Percentiles rank a stretch among this genome's conserved stretches.
Evolutionary conservation across 2,113 vertebrate genomes (phyloP).

Genomic region (Halcyon senegalensis): DNA sequence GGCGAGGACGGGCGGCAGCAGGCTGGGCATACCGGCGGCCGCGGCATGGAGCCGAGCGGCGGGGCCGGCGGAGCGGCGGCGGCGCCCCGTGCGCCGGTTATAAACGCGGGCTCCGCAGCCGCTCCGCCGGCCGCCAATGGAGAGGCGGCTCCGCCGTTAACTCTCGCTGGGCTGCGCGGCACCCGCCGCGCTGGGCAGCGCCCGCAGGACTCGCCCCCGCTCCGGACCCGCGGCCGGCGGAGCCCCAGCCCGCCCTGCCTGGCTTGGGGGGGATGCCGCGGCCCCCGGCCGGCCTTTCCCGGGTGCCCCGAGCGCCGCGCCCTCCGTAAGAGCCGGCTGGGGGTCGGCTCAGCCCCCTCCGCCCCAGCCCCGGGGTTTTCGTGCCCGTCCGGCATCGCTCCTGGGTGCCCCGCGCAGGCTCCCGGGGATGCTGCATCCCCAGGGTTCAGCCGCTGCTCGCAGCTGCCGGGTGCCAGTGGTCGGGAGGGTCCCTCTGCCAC

Average conservation of each 20-base stretch:
- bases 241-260: neutral
- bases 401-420: too few relatives aligned
- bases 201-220: neutral
- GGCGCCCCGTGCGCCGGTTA: neutral
- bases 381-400: neutral
- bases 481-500: neutral
- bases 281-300: too few relatives aligned
- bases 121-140: conserved; percentile 39
- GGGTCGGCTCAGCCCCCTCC: neutral
- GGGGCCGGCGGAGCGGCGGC: neutral
- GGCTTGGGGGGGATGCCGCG: neutral
- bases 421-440: too few relatives aligned
- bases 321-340: neutral
- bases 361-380: neutral
- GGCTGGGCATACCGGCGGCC: conserved; percentile 34
- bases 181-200: neutral
- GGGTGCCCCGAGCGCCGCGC: neutral
- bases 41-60: conserved; percentile 17
- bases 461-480: fast-evolving
- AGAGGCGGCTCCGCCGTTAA: conserved; percentile 42
- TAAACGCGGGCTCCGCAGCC: conserved; percentile 14
- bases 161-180: conserved; percentile 48
- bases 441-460: neutral
- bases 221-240: neutral
- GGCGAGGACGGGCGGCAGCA: neutral